These are phyloP conservation scores for Colinus virginianus DNA, from an alignment of 2,113 vertebrate genomes.

Conservation along the genomic window DNA sequence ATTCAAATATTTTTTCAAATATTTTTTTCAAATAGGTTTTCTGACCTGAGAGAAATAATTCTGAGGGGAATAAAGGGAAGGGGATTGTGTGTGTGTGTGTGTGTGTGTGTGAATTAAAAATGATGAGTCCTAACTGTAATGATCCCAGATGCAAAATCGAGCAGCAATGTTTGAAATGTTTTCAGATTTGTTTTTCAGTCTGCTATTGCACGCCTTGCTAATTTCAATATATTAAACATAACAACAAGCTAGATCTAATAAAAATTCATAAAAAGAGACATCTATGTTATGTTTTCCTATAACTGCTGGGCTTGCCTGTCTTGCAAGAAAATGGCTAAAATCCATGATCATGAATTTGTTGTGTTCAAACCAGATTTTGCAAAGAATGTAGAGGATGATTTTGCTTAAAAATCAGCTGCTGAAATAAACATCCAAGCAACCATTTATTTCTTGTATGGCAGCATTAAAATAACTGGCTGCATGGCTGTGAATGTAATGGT, in stretches of 20 bases:
- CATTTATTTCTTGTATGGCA: constrained; percentile 18
- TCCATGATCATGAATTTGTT: neutral
- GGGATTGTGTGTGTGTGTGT: neutral
- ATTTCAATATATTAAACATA: constrained; percentile 8
- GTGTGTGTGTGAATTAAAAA: neutral
- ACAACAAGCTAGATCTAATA: neutral
- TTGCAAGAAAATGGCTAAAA: neutral
- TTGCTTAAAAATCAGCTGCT: constrained; percentile 40
- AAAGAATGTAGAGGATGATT: constrained; percentile 22
- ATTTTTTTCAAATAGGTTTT: neutral
- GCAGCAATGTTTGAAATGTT: neutral
- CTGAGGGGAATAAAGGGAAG: fast-evolving
- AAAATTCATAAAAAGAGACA: constrained; percentile 13
- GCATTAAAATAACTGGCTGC: constrained; percentile 53
- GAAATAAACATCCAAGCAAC: constrained; percentile 30
- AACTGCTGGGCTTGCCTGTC: neutral
- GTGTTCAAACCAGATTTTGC: constrained; percentile 29
- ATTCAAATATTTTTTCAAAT: neutral
- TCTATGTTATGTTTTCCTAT: neutral
- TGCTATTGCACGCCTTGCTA: neutral
- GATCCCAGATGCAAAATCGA: neutral
- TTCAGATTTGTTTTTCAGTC: neutral
- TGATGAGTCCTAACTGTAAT: neutral
- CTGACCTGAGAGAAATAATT: neutral
- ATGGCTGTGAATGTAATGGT: neutral